Evolutionary conservation across 2,113 vertebrate genomes (phyloP).

Genomic region (Scophthalmus maximus): DNA sequence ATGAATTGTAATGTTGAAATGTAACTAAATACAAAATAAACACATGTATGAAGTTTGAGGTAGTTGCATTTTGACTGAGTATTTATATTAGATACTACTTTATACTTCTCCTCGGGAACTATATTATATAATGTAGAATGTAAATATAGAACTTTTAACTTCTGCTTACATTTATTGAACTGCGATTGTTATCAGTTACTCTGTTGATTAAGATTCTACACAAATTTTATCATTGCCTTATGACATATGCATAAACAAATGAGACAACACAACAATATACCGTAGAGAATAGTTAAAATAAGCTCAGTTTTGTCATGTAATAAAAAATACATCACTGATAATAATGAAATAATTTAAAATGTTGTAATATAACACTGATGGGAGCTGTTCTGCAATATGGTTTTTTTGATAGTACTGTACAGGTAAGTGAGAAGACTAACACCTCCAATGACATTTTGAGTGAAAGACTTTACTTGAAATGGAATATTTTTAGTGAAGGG

Average conservation of each 20-base stretch:
- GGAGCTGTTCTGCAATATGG: background rate
- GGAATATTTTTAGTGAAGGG: no score
- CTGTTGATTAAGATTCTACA: background rate
- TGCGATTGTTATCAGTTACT: background rate
- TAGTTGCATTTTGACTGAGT: no score
- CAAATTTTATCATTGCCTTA: background rate
- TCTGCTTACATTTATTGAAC: background rate
- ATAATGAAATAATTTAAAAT: background rate
- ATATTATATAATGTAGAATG: background rate
- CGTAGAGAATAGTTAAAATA: background rate
- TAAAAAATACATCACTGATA: background rate
- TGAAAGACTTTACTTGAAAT: no score
- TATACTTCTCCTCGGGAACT: background rate
- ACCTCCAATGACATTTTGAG: no score
- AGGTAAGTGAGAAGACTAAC: no score
- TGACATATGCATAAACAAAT: background rate
- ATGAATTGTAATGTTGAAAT: background rate
- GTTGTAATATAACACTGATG: background rate
- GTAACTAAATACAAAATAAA: background rate
- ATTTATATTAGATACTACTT: background rate
- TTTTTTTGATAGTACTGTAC: no score
- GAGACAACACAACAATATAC: background rate
- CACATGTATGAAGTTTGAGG: background rate
- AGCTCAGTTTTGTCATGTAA: background rate
- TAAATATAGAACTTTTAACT: background rate